Base-by-base conservation (phyloP, 1,140 invertebrate genomes). In the Dendroctonus valens region DNA sequence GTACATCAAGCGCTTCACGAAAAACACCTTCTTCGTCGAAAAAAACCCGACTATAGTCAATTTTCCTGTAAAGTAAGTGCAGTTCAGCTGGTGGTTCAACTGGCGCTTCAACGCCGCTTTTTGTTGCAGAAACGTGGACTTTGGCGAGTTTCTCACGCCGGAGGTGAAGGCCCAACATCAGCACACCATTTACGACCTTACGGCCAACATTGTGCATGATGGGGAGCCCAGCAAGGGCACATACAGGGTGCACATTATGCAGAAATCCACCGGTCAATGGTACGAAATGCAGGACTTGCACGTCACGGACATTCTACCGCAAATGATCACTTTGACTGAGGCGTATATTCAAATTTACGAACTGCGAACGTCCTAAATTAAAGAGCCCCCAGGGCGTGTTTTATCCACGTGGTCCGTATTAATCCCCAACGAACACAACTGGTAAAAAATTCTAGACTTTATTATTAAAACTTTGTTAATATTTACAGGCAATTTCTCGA, bases 11-110 rank as follows among this genome's bases (percentile, higher is more conserved):
- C 86, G 98, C 70, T 99, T 99, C 78, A 98, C 96, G 4, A 99
- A 97, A 80, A 99, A 99, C 79, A 97, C 95, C 39, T 99, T 99
- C 81, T 98, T 97, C 75, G 86, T 97, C 9, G 98, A 99, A 77
- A 99, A 99, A 80, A 99, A 99, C 85, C 96, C 96, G 7, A 99
- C 98, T 0, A 99, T 99, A 77, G 97, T 99, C 0, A 99, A 99
- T 81, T 99, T 99, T 79, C 97, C 97, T 6, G 94, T 99, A 48
- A 97, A 94, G 93, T 97, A 82, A 89, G 90, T 88, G 63, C 49
- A 48, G 5, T 41, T 38, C 39, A 12, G 11, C 11, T 46, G n/a
- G 11, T 37, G 5, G 15, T 26, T 26, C 26, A 26, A 26, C 1
- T 26, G 1, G 26, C 26, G 26, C 26, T 26, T 26, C 26, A 26